Evolutionary conservation across 2,797 vertebrate genomes (phyloP).

Genomic region (Scyliorhinus canicula): DNA sequence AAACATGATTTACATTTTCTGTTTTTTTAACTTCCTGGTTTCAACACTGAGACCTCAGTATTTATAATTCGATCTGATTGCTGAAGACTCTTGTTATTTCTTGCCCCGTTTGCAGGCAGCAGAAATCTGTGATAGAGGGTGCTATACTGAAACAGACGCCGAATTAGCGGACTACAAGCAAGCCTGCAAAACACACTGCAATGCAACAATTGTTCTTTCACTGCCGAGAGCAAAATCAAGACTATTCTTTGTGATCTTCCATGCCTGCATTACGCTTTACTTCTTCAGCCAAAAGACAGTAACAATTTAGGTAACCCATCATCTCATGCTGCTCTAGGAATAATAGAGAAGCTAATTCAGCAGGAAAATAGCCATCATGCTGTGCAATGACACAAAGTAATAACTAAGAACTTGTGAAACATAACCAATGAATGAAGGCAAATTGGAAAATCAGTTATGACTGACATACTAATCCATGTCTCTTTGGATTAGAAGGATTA

Average conservation of each 20-base stretch:
- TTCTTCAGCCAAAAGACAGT: neutral
- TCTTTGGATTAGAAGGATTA: too few relatives aligned
- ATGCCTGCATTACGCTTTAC: neutral
- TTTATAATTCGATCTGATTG: neutral
- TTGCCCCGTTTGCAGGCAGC: too few relatives aligned
- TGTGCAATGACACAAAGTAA: neutral
- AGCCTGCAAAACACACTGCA: too few relatives aligned
- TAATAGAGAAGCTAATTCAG: neutral
- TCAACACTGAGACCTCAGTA: neutral
- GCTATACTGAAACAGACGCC: neutral
- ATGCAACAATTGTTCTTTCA: neutral
- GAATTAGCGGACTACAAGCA: neutral
- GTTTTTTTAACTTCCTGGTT: neutral
- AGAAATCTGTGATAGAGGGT: neutral
- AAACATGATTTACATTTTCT: neutral
- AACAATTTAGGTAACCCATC: neutral
- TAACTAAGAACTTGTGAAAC: neutral
- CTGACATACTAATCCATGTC: too few relatives aligned
- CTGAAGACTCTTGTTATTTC: too few relatives aligned
- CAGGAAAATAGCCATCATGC: neutral
- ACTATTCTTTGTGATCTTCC: neutral
- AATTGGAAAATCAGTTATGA: too few relatives aligned
- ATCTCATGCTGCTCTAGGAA: neutral
- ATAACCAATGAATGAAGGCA: neutral
- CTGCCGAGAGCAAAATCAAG: neutral